phyloP scores from a whole-genome alignment of 2,888 invertebrate genomes.

The Ceriagrion tenellum region DNA sequence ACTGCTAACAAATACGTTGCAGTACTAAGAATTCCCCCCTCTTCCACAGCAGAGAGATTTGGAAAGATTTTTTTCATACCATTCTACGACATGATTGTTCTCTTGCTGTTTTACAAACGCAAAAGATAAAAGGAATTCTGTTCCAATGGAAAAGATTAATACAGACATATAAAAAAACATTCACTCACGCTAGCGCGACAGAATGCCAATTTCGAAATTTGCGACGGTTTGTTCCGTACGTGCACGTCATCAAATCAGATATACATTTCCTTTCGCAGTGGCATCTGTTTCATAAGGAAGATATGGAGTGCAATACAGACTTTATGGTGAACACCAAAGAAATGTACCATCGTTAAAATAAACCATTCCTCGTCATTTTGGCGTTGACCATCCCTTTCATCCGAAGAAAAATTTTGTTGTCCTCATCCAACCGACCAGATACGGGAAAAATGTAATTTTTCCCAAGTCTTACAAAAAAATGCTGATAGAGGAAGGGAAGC shows the following conservation, averaged over 20 bases:
- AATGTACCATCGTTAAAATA: not conserved
- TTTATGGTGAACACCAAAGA: constrained; percentile 33
- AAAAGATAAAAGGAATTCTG: not conserved
- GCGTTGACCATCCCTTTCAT: not conserved
- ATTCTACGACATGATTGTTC: not conserved
- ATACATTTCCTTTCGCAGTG: not conserved
- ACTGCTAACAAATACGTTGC: not conserved
- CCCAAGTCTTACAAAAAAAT: not conserved
- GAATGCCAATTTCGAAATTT: not conserved
- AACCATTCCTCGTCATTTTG: not conserved
- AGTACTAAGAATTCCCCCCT: not conserved
- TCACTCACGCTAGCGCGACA: not conserved
- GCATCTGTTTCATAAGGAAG: constrained; percentile 21
- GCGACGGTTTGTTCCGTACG: not conserved
- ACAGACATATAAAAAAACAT: not conserved
- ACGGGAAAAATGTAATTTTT: no score
- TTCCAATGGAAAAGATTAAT: not conserved
- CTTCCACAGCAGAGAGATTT: not conserved
- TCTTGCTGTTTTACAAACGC: not conserved
- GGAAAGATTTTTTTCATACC: not conserved
- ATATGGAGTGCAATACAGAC: constrained; percentile 35
- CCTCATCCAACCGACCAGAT: not conserved
- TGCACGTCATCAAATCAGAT: not conserved
- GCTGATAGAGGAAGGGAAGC: constrained; percentile 49
- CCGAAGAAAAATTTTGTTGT: not conserved